Evolutionary conservation across 2,113 vertebrate species (phyloP), one percentile per base, ranked within the genome.

Genomic region (Corythornis madagascariensis): DNA sequence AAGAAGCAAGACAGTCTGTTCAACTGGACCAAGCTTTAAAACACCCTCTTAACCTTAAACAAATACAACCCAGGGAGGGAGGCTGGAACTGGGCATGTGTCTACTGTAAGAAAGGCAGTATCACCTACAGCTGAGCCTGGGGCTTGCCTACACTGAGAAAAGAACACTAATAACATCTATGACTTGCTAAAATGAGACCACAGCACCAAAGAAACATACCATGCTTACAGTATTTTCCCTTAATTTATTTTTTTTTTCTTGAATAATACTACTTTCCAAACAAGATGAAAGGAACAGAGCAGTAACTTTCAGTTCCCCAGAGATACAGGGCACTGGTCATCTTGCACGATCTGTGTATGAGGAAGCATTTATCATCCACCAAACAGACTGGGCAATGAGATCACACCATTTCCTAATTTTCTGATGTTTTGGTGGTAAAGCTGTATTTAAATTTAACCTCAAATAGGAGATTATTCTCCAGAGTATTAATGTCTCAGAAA

Each of bases 361-460:
- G 86, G 40, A 90, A 92, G 38, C 25, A 91, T 65, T 89, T 64
- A 48, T 78, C 79, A 94, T 57, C 88, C 91, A 55, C 52, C 40
- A 78, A 59, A 86, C 38, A 79, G 21, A 15, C 33, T 61, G 42
- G 25, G 73, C 63, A 78, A 82, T 66, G 56, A 77, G 43, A 59
- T 74, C 60, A 92, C 17, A 59, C 19, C 19, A 65, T n/a, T 89
- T 86, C 67, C 42, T 66, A 45, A 79, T 13, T 60, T 84, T 67
- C 42, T 26, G 42, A 4, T 40, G 82, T n/a, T 88, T 24, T 80
- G 35, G 29, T 18, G 53, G n/a, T 45, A 45, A 89, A 89, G 35
- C 8, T 13, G 25, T 21, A 85, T 45, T 50, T 76, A 84, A 89
- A 80, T 66, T 79, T 71, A n/a, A 70, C 43, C 64, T 92, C n/a